Evolutionary conservation across 2,797 vertebrate genomes (phyloP).

Genomic region (Vipera ursinii): DNA sequence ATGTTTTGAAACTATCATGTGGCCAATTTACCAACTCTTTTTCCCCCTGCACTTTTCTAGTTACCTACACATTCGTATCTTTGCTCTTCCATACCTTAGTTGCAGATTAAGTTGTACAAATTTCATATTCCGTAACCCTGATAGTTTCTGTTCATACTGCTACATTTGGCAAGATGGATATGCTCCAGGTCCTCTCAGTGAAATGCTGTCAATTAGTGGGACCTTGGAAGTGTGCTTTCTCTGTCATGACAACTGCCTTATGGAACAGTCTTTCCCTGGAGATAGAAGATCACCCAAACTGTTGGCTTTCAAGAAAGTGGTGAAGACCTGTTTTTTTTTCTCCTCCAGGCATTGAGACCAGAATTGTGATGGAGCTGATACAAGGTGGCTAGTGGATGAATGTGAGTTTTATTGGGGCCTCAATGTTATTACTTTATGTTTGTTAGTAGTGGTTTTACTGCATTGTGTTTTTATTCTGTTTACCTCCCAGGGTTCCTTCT

Average conservation of each 20-base stretch:
- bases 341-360: not conserved
- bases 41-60: not conserved
- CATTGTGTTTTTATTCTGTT: not conserved
- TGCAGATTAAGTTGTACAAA: not conserved
- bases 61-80: not conserved
- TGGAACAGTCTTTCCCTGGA: not conserved
- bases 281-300: not conserved
- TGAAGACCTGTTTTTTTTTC: not conserved
- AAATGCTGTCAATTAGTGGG: not conserved
- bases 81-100: not conserved
- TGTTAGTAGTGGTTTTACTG: not conserved
- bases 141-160: not conserved
- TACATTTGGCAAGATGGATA: not conserved
- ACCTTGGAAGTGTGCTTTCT: not conserved
- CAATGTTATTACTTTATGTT: not conserved
- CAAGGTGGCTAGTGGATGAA: not conserved
- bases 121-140: not conserved
- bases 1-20: not conserved
- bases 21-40: not conserved
- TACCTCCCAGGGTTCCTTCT: not conserved
- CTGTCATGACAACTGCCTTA: not conserved
- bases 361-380: not conserved
- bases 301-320: not conserved
- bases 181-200: not conserved
- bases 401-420: not conserved